phyloP scores from a whole-genome alignment of 2,888 invertebrate species.

The Itoplectis maculator region DNA sequence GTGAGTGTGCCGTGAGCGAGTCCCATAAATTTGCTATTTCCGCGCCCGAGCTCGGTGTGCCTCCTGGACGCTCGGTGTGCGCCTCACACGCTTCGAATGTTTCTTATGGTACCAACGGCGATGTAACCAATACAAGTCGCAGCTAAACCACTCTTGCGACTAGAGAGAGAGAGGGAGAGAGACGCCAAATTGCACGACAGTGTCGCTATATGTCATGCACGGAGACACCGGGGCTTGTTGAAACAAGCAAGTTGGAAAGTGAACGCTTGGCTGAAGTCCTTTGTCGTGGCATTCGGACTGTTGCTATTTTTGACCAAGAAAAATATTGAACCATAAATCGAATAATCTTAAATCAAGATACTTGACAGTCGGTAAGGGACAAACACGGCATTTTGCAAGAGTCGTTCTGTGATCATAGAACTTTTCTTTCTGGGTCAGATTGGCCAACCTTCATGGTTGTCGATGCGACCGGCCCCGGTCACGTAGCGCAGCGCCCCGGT shows the following conservation, averaged over 20 bases:
- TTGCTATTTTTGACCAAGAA: too few species aligned
- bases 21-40: constrained; percentile 81
- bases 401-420: too few species aligned
- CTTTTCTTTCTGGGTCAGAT: too few species aligned
- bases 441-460: too few species aligned
- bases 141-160: constrained; percentile 72
- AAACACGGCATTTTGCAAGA: too few species aligned
- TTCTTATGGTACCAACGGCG: constrained; percentile 72
- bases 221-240: not conserved
- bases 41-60: constrained; percentile 71
- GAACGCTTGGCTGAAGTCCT: not conserved
- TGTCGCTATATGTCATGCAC: constrained; percentile 43
- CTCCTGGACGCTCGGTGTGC: constrained; percentile 61
- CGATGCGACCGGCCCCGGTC: too few species aligned
- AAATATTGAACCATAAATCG: too few species aligned
- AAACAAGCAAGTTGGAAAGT: not conserved
- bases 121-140: constrained; percentile 10
- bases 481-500: too few species aligned
- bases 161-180: not conserved
- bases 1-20: constrained; percentile 77
- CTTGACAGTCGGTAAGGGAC: too few species aligned
- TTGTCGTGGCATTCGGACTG: not conserved
- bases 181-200: constrained; percentile 34
- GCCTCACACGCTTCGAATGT: constrained; percentile 78
- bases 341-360: too few species aligned